phyloP scores from a whole-genome alignment of 2,113 vertebrate species.

The Phrynosoma blainvillii region DNA sequence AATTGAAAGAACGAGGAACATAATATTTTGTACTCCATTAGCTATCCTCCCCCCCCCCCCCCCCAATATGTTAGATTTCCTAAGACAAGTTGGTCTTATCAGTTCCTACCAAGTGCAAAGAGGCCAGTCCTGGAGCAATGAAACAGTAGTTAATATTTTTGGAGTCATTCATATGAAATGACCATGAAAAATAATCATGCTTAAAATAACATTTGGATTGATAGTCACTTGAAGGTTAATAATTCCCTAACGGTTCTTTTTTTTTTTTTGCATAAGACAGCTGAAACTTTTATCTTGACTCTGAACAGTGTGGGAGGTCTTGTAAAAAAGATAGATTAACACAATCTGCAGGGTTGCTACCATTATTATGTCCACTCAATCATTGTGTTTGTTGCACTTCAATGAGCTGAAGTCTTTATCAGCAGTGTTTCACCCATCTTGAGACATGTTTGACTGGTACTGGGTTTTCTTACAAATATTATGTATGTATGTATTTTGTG shows the following conservation, averaged over 20 bases:
- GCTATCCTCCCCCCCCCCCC: not conserved
- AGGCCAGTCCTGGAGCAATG: not conserved
- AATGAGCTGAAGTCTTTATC: not conserved
- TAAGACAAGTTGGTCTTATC: not conserved
- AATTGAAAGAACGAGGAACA: not conserved
- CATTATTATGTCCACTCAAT: not conserved
- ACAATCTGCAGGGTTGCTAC: not conserved
- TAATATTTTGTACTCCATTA: not conserved
- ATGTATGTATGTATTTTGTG: not conserved
- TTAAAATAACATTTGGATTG: not conserved
- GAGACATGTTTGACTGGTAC: not conserved
- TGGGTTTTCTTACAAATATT: not conserved
- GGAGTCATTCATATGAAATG: not conserved
- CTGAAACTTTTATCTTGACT: not conserved
- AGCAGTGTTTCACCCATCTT: not conserved
- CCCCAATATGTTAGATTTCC: not conserved
- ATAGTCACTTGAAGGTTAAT: constrained; percentile 10
- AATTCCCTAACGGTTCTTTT: not conserved
- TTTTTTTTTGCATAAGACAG: not conserved
- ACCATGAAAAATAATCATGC: not conserved
- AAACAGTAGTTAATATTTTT: not conserved
- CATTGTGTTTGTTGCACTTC: not conserved
- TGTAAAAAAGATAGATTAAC: not conserved
- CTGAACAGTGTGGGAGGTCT: not conserved
- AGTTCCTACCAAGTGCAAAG: not conserved